Conservation (phyloP, 2,113 vertebrate species). For the Genyomyrus donnyi region DNA sequence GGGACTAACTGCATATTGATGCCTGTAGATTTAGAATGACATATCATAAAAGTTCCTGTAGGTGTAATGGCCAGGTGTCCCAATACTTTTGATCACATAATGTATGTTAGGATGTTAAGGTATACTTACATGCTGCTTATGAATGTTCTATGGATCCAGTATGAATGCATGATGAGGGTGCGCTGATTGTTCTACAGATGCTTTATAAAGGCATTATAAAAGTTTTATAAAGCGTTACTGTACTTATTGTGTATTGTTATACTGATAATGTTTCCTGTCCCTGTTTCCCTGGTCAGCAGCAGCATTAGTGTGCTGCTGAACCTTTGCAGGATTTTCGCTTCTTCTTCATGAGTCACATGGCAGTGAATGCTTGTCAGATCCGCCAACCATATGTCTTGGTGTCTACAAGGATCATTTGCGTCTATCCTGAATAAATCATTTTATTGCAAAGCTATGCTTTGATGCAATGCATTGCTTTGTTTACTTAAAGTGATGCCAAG, state of each 20-base stretch:
- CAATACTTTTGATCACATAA: neutral
- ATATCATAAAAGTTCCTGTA: too few species aligned
- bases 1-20: too few species aligned
- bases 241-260: neutral
- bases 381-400: neutral
- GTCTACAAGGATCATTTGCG: neutral
- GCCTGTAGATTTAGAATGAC: too few species aligned
- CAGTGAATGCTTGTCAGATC: neutral
- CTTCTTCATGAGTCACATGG: neutral
- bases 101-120: neutral
- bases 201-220: neutral
- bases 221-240: neutral
- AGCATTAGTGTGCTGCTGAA: neutral
- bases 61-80: neutral
- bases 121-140: neutral
- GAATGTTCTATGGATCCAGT: neutral
- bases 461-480: neutral
- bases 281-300: neutral
- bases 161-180: neutral
- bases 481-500: neutral
- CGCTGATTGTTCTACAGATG: neutral
- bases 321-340: neutral
- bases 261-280: neutral
- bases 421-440: neutral
- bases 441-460: neutral